Base-by-base conservation (phyloP, 92 coral and sea anemone genomes). In the Porites evermanni region DNA sequence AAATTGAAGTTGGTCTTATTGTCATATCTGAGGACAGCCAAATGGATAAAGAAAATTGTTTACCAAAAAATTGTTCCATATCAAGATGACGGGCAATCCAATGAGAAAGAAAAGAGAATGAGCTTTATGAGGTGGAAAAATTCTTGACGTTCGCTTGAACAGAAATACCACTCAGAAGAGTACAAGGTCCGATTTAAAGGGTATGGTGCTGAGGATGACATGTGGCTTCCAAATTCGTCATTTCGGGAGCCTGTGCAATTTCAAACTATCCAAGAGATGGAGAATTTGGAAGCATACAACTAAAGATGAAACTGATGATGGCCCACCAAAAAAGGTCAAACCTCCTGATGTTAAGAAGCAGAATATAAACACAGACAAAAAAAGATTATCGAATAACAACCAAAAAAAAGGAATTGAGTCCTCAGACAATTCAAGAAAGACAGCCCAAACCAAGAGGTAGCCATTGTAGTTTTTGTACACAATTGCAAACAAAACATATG, bases 121-220 rank as follows among this genome's bases (percentile, higher is more conserved):
- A 81, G 14, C 72, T 54, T 32, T 82, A 82, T 60, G 78, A 82
- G 44, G 86, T 82, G 1, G 79, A 24, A 60, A 82, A 71, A 60
- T 82, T 0, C 12, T 70, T 23, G 78, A 67, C 4, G 86, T 70
- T 1, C 64, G 78, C 24, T 10, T 82, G 50, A 82, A 82, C 24
- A 52, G 14, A 1, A 21, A 13, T 82, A 21, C 13, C 86, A 82
- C 79, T 58, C 87, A 7, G 87, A 82, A 14, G 88, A 87, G 73
- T 91, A 82, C 88, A 87, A 91, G 69, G 94, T 87, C 10, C 71
- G 91, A 14, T 91, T 91, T 67, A 87, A 91, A 72, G 91, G 88
- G 44, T 86, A 90, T 72, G 84, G 84, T 3, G 72, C 90, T 10
- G 88, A 86, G 14, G 90, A 90, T 50, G 93, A 86, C 77, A 81